Evolutionary conservation across 2,113 vertebrate species (phyloP), one percentile per base, ranked within the genome.

Genomic region (Amphilophus citrinellus): DNA sequence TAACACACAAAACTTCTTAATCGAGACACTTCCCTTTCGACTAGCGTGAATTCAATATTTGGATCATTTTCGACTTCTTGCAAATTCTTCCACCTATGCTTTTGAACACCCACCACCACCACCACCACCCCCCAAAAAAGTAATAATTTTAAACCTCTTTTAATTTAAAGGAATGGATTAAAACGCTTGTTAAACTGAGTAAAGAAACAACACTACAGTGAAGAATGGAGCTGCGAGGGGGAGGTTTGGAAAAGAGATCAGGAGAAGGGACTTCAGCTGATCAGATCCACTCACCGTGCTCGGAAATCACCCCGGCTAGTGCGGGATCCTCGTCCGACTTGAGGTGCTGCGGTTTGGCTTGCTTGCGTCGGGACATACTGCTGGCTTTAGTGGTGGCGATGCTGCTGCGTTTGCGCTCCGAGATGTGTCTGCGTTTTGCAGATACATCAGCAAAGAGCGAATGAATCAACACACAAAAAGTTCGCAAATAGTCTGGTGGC

Each of bases 361-460:
- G 98, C 97, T 99, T 99, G 96, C 98, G 97, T 94, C 98, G 98
- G 97, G 98, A 99, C 98, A 99, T 99, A 96, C 96, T 98, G 95
- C 82, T 84, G 93, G 76, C 78, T 89, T 78, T 82, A 15, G 85
- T 71, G 86, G 77, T 85, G 88, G 65, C 56, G 85, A 61, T 89
- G 93, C 77, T 90, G 84, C 86, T 91, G 91, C 76, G 77, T 77
- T 86, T 66, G 88, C 93, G 93, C 88, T 96, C 96, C 96, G 96
- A 92, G 96, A 92, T 92, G 96, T 88, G 94, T 94, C 96, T 96
- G 96, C 95, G 96, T 96, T 96, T 96, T 96, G 97, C 97, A 97
- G 96, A 97, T 96, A 96, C 97, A 98, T 99, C 97, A 97, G 97
- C 97, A 94, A 75, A 93, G 93, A 95, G 91, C 93, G 87, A 85